Evolutionary conservation across 2,888 invertebrate species (phyloP).

Genomic region (Drosophila phalerata): DNA sequence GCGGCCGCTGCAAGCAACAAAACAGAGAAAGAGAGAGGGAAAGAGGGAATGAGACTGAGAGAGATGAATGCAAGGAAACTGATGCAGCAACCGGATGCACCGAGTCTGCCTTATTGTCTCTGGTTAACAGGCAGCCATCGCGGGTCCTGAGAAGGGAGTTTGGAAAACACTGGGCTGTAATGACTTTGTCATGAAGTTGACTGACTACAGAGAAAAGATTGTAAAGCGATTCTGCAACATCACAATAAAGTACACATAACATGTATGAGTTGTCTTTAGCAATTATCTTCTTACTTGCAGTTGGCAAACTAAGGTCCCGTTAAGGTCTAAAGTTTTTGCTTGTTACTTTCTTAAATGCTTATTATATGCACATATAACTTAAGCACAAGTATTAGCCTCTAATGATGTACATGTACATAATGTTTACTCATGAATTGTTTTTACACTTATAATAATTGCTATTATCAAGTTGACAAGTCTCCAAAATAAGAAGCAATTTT

Average conservation of each 20-base stretch:
- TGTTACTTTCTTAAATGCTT: background rate
- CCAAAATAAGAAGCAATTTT: no score
- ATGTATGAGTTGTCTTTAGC: conserved; percentile 6
- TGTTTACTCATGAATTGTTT: background rate
- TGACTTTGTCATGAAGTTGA: conserved; percentile 56
- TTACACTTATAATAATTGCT: background rate
- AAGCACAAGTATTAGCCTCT: background rate
- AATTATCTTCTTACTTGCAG: conserved; percentile 1
- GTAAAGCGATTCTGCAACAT: conserved; percentile 21
- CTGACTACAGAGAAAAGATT: conserved; percentile 24
- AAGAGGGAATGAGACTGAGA: background rate
- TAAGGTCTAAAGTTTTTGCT: background rate
- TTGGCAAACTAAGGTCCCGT: background rate
- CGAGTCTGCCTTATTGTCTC: conserved; percentile 22
- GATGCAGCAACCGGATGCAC: conserved; percentile 41
- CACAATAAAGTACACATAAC: conserved; percentile 12
- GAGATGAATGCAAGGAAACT: conserved; percentile 31
- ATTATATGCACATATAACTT: background rate
- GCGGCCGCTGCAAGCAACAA: conserved; percentile 27
- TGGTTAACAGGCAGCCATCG: conserved; percentile 21
- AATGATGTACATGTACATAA: no score
- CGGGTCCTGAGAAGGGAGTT: background rate
- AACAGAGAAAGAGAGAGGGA: background rate
- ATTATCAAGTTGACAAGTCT: no score
- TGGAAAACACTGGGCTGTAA: conserved; percentile 18